Conservation (phyloP, 2,797 vertebrate genomes). For the Holocentrus rufus region DNA sequence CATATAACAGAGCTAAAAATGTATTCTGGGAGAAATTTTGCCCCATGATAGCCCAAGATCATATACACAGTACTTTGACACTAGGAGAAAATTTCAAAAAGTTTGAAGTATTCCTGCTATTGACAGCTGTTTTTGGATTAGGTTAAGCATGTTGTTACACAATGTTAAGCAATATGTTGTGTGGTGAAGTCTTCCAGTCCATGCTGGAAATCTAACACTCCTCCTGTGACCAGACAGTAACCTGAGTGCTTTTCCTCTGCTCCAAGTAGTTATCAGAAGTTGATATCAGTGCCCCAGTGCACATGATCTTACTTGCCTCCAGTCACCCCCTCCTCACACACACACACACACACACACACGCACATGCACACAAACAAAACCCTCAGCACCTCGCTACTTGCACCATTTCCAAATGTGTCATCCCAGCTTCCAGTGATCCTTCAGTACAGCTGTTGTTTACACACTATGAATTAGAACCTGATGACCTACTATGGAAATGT, state of each 20-base stretch:
- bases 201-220: constrained; percentile 54
- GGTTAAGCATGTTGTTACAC: constrained; percentile 28
- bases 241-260: constrained; percentile 23
- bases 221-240: constrained; percentile 47
- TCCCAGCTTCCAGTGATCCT: background rate
- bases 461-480: constrained; percentile 57
- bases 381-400: constrained; percentile 4
- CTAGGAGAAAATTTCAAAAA: background rate
- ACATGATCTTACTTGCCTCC: background rate
- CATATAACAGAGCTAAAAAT: too few species aligned
- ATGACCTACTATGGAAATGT: constrained; percentile 2
- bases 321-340: background rate
- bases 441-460: constrained; percentile 72
- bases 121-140: constrained; percentile 60
- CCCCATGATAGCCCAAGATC: background rate
- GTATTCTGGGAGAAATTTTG: background rate
- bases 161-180: constrained; percentile 62
- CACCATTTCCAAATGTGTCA: background rate
- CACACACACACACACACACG: background rate
- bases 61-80: background rate
- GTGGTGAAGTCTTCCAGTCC: constrained; percentile 12
- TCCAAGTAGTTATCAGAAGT: constrained; percentile 24
- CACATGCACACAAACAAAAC: background rate
- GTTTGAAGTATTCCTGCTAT: constrained; percentile 7
- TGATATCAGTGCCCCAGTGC: background rate